phyloP scores from a whole-genome alignment of 2,113 vertebrate species.

The Chitala chitala region DNA sequence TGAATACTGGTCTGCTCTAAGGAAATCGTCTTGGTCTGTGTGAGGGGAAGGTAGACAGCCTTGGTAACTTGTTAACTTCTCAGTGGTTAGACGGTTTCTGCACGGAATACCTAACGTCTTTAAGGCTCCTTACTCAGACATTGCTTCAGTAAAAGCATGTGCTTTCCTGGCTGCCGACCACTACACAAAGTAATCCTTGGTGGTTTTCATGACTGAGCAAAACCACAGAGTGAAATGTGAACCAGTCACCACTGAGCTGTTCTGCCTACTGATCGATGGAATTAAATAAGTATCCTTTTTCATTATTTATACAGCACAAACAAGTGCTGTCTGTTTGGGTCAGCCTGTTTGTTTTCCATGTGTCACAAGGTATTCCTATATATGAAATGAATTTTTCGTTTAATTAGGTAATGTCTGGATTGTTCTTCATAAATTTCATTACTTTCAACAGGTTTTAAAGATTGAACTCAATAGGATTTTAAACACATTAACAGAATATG shows the following conservation, averaged over 20 bases:
- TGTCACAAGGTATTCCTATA: background rate
- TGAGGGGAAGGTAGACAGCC: too few relatives aligned
- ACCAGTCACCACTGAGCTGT: background rate
- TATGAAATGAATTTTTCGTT: background rate
- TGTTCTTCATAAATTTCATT: too few relatives aligned
- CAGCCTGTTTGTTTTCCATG: background rate
- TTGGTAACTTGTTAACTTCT: too few relatives aligned
- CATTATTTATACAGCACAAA: background rate
- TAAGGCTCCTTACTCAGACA: background rate
- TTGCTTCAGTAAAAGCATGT: background rate
- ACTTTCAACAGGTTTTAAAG: too few relatives aligned
- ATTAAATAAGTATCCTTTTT: background rate
- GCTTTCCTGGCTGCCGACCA: background rate
- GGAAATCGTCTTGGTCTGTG: too few relatives aligned
- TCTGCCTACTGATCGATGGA: background rate
- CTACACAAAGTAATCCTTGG: background rate
- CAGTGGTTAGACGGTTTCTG: too few relatives aligned
- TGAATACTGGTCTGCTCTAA: too few relatives aligned
- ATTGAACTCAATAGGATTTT: background rate
- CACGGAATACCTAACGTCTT: too few relatives aligned
- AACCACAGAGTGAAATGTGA: conserved; percentile 16
- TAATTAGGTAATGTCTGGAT: background rate
- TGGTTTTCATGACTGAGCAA: background rate
- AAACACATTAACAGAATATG: background rate
- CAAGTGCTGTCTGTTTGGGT: background rate